These are phyloP conservation scores for Trissolcus basalis DNA, from an alignment of 1,140 invertebrate genomes.

Conservation along the genomic window DNA sequence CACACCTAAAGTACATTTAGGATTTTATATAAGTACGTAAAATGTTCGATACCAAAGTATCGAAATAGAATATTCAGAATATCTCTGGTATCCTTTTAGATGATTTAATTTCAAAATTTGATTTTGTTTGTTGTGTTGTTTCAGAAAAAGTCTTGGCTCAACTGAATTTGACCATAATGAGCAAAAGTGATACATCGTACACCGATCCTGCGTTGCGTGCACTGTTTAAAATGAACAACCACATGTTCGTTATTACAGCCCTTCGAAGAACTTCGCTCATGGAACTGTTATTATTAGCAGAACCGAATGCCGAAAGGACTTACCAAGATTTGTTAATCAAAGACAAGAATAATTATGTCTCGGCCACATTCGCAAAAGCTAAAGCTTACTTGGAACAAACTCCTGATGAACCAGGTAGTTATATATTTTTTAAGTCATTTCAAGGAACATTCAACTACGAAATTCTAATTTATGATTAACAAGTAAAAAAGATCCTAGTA, in stretches of 20 bases:
- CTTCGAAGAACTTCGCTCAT: conserved; percentile 89
- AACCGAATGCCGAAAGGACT: conserved; percentile 88
- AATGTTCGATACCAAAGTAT: too few species aligned
- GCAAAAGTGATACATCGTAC: conserved; percentile 89
- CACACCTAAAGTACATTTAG: conserved; percentile 80
- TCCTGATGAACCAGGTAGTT: conserved; percentile 70
- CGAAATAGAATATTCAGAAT: too few species aligned
- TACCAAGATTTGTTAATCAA: conserved; percentile 83
- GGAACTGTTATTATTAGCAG: conserved; percentile 85
- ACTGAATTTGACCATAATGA: conserved; percentile 88
- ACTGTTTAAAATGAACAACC: conserved; percentile 93
- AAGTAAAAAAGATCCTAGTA: too few species aligned
- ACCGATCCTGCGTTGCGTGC: conserved; percentile 88
- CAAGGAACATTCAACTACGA: not conserved
- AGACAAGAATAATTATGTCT: conserved; percentile 70
- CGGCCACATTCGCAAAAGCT: conserved; percentile 70
- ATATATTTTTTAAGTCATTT: not conserved
- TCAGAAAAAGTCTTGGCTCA: conserved; percentile 90
- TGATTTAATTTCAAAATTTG: too few species aligned
- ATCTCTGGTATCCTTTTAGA: too few species aligned
- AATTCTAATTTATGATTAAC: too few species aligned
- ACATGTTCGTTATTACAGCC: conserved; percentile 94
- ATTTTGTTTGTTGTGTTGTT: conserved; percentile 54
- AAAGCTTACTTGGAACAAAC: conserved; percentile 67
- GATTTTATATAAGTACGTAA: conserved; percentile 84